Conservation (phyloP, 2,113 vertebrate species). For the Zosterops japonicus region DNA sequence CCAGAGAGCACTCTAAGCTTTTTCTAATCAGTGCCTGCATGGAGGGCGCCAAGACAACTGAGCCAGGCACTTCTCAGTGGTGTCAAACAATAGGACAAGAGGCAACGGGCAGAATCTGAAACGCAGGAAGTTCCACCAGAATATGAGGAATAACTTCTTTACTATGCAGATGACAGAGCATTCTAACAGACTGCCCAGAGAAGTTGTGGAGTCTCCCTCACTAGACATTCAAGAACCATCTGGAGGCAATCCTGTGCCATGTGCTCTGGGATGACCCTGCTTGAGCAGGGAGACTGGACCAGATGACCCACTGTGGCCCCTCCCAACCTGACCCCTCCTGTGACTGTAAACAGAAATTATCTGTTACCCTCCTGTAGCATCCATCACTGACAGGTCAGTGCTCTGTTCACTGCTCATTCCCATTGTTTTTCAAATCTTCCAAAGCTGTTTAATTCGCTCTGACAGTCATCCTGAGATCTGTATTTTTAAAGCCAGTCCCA, state of each 20-base stretch:
- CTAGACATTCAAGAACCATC: too few species aligned
- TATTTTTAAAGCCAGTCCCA: accelerated
- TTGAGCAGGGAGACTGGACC: not conserved
- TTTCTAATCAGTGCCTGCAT: not conserved
- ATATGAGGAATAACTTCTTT: not conserved
- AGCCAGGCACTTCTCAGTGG: not conserved
- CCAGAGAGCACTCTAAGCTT: not conserved
- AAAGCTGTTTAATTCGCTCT: not conserved
- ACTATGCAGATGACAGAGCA: not conserved
- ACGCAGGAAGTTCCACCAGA: not conserved
- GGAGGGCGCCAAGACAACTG: not conserved
- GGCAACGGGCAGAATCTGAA: not conserved
- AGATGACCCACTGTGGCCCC: not conserved
- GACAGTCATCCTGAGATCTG: accelerated
- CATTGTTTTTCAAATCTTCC: not conserved
- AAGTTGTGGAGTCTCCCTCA: not conserved
- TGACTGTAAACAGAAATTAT: not conserved
- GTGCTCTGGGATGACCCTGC: not conserved
- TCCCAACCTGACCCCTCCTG: not conserved
- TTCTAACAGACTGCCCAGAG: accelerated
- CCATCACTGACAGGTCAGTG: not conserved
- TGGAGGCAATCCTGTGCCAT: not conserved
- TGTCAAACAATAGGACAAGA: not conserved
- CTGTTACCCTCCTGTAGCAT: not conserved
- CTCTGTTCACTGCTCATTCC: not conserved